Conservation (phyloP, 1,140 invertebrate genomes). For the Platyscapa corneri region DNA sequence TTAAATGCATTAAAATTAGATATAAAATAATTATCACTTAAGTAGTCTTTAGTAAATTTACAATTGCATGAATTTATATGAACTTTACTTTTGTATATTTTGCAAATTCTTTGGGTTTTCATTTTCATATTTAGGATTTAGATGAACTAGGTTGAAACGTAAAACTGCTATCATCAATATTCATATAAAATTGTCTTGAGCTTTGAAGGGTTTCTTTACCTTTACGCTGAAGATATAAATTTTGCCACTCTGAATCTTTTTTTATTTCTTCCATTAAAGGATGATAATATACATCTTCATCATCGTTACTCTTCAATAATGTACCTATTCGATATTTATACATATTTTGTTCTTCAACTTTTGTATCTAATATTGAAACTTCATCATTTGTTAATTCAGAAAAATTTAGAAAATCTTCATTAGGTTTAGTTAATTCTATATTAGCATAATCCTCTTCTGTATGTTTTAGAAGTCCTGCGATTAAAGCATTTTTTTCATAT, state of each 20-base stretch:
- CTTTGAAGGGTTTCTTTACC: conserved; percentile 17
- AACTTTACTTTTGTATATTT: no score
- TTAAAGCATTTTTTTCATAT: conserved; percentile 40
- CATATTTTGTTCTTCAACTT: neutral
- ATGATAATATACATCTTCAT: conserved; percentile 39
- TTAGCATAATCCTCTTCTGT: neutral
- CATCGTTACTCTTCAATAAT: conserved; percentile 20
- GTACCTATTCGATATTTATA: neutral
- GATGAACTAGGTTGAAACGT: conserved; percentile 2
- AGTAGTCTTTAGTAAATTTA: no score
- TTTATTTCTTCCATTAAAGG: conserved; percentile 12
- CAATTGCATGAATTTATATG: no score
- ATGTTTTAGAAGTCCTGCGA: neutral
- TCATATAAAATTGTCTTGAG: conserved; percentile 36
- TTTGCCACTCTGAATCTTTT: conserved; percentile 31
- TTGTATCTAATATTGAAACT: neutral
- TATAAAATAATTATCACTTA: no score
- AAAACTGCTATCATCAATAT: conserved; percentile 33
- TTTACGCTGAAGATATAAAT: neutral
- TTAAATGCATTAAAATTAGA: no score
- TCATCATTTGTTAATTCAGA: neutral
- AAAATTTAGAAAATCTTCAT: neutral
- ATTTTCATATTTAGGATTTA: neutral
- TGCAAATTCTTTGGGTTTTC: no score
- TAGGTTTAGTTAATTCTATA: neutral